Evolutionary conservation across 2,797 vertebrate species (phyloP).

Genomic region (Myotis findleyi): DNA sequence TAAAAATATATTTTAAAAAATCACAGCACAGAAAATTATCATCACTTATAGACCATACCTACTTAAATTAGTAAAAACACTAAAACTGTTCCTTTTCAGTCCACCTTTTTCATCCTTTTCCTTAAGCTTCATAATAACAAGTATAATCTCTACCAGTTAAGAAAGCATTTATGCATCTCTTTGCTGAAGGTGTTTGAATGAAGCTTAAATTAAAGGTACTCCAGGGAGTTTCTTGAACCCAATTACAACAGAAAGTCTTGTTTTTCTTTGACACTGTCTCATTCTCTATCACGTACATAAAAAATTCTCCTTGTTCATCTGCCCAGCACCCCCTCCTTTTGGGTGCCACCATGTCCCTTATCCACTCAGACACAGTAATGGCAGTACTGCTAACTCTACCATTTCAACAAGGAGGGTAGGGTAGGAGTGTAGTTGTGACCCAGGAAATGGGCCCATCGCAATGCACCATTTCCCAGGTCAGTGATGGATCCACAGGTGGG

Average conservation of each 20-base stretch:
- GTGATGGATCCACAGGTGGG: not conserved
- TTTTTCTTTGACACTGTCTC: not conserved
- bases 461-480: not conserved
- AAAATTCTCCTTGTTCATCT: not conserved
- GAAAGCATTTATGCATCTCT: not conserved
- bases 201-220: slow-evolving; percentile 8
- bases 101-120: not conserved
- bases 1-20: not conserved
- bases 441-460: not conserved
- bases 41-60: not conserved
- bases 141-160: not conserved
- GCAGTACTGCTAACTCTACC: not conserved
- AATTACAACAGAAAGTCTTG: not conserved
- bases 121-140: not conserved
- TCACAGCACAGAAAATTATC: not conserved
- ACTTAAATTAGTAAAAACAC: not conserved
- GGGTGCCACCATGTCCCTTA: not conserved
- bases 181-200: not conserved
- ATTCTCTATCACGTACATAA: not conserved
- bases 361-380: not conserved
- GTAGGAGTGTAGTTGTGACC: not conserved
- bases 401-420: not conserved
- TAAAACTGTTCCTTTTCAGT: not conserved
- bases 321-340: not conserved
- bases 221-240: not conserved